These are phyloP conservation scores for Glyphotaelius pellucidus DNA, from an alignment of 2,888 invertebrate genomes.

Conservation along the genomic window DNA sequence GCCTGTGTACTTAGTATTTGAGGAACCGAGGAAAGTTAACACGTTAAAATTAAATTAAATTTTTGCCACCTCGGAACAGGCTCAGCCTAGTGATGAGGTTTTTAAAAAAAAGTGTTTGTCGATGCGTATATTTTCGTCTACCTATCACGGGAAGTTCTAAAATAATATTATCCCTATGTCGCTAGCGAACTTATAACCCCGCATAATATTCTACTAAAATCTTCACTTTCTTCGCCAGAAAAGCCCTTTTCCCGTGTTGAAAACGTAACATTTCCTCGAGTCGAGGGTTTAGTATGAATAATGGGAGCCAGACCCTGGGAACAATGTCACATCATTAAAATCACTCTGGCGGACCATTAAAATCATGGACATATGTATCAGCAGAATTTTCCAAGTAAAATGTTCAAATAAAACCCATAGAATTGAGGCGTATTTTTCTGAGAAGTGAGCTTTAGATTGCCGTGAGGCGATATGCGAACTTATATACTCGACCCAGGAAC, in stretches of 20 bases:
- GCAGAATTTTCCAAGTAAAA: slow-evolving; percentile 59
- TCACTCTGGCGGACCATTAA: slow-evolving; percentile 55
- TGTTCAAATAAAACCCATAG: slow-evolving; percentile 44
- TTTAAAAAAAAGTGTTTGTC: not conserved
- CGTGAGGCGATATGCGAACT: slow-evolving; percentile 37
- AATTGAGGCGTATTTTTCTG: slow-evolving; percentile 50
- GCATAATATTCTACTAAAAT: not conserved
- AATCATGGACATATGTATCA: slow-evolving; percentile 53
- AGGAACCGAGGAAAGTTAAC: too few relatives aligned
- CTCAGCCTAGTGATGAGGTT: too few relatives aligned
- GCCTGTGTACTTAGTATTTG: too few relatives aligned
- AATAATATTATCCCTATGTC: not conserved
- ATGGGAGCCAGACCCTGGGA: slow-evolving; percentile 5
- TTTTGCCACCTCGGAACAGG: too few relatives aligned
- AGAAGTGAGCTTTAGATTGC: slow-evolving; percentile 41
- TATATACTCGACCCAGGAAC: not conserved
- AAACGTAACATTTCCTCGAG: not conserved
- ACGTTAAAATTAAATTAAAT: too few relatives aligned
- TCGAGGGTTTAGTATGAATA: slow-evolving; percentile 23
- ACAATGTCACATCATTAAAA: slow-evolving; percentile 55
- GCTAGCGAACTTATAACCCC: not conserved
- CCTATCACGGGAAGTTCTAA: not conserved
- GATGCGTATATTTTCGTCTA: not conserved
- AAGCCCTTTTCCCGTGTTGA: not conserved
- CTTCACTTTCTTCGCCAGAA: not conserved